Evolutionary conservation across 1,140 invertebrate genomes (phyloP).

Genomic region (Thalassaphorura encarpata): DNA sequence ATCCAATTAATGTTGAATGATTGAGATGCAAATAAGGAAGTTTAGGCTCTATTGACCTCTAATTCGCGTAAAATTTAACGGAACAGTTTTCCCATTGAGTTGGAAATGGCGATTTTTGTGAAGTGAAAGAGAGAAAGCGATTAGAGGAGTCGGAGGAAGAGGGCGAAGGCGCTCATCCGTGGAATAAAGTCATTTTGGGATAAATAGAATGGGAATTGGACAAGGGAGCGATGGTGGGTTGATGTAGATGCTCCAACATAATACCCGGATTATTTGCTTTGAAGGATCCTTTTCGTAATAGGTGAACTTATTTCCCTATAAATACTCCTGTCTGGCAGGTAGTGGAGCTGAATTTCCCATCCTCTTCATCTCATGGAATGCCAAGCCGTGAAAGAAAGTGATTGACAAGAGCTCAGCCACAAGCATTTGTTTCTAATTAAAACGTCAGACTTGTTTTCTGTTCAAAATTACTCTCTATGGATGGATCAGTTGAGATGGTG

Average conservation of each 20-base stretch:
- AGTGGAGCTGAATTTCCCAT: too few relatives aligned
- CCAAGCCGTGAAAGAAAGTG: slow-evolving; percentile 25
- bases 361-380: too few relatives aligned
- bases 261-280: slow-evolving; percentile 31
- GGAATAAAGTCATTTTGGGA: slow-evolving; percentile 34
- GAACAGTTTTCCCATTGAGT: slow-evolving; percentile 30
- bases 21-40: slow-evolving; percentile 34
- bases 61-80: slow-evolving; percentile 34
- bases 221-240: slow-evolving; percentile 23
- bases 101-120: slow-evolving; percentile 31
- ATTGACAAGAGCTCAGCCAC: slow-evolving; percentile 28
- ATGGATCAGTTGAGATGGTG: too few relatives aligned
- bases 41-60: slow-evolving; percentile 34
- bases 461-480: slow-evolving; percentile 24
- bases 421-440: slow-evolving; percentile 35
- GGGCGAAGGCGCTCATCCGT: slow-evolving; percentile 29
- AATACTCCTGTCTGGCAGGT: too few relatives aligned
- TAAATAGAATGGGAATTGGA: slow-evolving; percentile 34
- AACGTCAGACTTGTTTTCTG: slow-evolving; percentile 31
- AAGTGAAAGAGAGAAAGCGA: slow-evolving; percentile 6
- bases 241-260: slow-evolving; percentile 22
- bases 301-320: too few relatives aligned
- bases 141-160: slow-evolving; percentile 26
- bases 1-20: slow-evolving; percentile 34
- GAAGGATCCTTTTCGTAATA: slow-evolving; percentile 10